Percentiles rank a stretch among this genome's conserved stretches.
These are phyloP conservation scores for Sitta europaea DNA, from an alignment of 2,113 vertebrate species.

Conservation along the genomic window DNA sequence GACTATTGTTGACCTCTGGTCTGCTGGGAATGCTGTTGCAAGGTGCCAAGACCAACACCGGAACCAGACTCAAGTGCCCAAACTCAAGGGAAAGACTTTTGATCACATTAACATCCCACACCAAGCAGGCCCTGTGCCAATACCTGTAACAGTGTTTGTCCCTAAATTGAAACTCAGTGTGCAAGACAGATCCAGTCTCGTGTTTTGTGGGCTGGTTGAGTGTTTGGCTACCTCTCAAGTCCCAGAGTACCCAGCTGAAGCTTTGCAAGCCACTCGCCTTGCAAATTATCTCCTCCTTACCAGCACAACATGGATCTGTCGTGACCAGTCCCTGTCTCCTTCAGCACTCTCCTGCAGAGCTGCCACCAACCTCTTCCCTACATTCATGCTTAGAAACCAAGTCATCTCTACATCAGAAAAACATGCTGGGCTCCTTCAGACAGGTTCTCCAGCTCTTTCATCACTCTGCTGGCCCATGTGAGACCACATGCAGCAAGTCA, in stretches of 20 bases:
- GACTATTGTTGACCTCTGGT: neutral
- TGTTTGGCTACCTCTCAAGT: neutral
- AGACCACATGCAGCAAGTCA: neutral
- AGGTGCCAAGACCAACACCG: neutral
- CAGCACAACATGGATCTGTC: neutral
- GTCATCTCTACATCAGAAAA: neutral
- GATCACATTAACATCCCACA: neutral
- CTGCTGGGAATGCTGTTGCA: neutral
- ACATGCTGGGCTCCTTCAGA: neutral
- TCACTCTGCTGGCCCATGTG: neutral
- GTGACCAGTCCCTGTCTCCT: neutral
- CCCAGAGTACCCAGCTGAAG: neutral
- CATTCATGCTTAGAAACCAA: neutral
- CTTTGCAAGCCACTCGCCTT: neutral
- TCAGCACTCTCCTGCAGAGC: neutral
- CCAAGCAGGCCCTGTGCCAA: neutral
- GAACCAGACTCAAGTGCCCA: neutral
- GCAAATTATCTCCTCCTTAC: rapidly evolving
- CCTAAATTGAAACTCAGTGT: neutral
- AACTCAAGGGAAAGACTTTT: neutral
- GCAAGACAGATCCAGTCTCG: neutral
- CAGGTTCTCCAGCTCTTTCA: neutral
- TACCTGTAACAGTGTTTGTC: neutral
- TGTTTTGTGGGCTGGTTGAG: neutral
- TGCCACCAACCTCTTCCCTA: neutral